Conservation (phyloP, 2,888 invertebrate genomes). For the Atethmia centrago region DNA sequence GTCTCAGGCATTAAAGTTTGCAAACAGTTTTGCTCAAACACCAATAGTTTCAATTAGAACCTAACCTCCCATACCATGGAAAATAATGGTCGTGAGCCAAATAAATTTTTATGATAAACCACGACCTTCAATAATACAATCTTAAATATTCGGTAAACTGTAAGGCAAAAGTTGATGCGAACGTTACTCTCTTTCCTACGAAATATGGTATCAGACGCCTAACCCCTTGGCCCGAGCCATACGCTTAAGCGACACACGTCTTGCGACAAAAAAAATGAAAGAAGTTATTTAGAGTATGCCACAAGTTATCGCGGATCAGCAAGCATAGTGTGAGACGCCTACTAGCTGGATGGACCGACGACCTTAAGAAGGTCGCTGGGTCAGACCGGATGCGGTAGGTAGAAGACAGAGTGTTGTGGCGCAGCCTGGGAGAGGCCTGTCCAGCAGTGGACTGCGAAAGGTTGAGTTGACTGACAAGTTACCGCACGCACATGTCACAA, state of each 20-base stretch:
- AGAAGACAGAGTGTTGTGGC: too few species aligned
- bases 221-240: not conserved
- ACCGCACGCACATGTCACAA: not conserved
- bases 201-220: slow-evolving; percentile 13
- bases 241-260: not conserved
- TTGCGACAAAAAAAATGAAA: not conserved
- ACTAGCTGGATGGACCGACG: too few species aligned
- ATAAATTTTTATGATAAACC: slow-evolving; percentile 31
- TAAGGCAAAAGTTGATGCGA: slow-evolving; percentile 6
- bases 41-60: not conserved
- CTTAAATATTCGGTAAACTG: slow-evolving; percentile 35
- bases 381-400: too few species aligned
- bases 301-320: not conserved
- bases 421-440: too few species aligned
- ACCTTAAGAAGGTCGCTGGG: too few species aligned
- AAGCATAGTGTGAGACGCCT: too few species aligned
- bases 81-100: slow-evolving; percentile 20
- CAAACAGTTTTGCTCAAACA: not conserved
- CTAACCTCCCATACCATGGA: not conserved
- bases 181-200: slow-evolving; percentile 5
- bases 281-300: not conserved
- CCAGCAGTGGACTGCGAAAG: too few species aligned
- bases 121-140: slow-evolving; percentile 37
- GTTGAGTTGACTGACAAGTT: too few species aligned
- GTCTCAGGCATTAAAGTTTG: not conserved